Percentiles rank a stretch among this genome's conserved stretches.
Conservation (phyloP, 1,140 invertebrate genomes). For the Stenopsyche tienmushanensis region DNA sequence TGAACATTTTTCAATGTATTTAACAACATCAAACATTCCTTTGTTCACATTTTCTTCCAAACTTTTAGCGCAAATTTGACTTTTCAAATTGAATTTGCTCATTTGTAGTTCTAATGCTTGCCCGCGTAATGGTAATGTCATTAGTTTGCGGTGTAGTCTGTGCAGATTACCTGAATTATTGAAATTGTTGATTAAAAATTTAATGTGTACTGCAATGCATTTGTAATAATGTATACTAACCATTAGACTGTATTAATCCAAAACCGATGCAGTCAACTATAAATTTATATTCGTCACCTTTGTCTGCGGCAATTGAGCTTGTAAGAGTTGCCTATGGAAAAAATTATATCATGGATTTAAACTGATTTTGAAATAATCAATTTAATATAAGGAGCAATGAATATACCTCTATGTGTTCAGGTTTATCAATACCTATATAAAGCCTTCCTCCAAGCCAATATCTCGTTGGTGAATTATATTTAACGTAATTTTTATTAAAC, state of each 20-base stretch:
- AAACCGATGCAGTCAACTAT: conserved; percentile 21
- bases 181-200: not conserved
- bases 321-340: conserved; percentile 7
- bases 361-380: no score
- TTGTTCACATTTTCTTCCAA: conserved; percentile 2
- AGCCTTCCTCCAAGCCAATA: conserved; percentile 21
- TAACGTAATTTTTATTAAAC: conserved; percentile 2
- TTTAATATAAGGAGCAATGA: not conserved
- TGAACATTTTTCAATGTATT: conserved; percentile 5
- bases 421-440: conserved; percentile 22
- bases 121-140: conserved; percentile 2
- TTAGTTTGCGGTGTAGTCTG: conserved; percentile 22
- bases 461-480: conserved; percentile 15
- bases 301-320: conserved; percentile 5
- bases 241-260: conserved; percentile 25
- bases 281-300: conserved; percentile 24
- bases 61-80: not conserved
- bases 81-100: conserved; percentile 1
- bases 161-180: conserved; percentile 14
- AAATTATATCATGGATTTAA: no score
- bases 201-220: not conserved
- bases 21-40: conserved; percentile 10
- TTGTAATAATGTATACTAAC: conserved; percentile 5
- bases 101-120: not conserved
- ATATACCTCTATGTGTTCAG: conserved; percentile 24